These are phyloP conservation scores for Teleogryllus occipitalis DNA, from an alignment of 1,140 invertebrate species.

Conservation along the genomic window DNA sequence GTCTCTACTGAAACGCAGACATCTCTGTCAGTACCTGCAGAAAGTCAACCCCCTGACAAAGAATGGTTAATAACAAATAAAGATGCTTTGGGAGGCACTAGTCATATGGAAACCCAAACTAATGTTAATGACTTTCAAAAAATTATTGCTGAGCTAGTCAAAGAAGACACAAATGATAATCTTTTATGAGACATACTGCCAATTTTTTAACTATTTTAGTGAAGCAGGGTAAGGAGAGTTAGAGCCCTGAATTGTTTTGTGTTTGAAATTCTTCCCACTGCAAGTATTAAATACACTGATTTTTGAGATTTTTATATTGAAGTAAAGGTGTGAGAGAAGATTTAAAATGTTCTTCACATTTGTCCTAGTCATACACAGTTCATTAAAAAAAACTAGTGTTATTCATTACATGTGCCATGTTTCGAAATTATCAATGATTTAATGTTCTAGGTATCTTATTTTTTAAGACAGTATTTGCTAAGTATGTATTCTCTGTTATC, in stretches of 20 bases:
- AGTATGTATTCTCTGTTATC: background rate
- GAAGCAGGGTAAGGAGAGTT: background rate
- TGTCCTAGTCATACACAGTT: too few species aligned
- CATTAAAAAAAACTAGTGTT: too few species aligned
- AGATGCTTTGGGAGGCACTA: conserved; percentile 29
- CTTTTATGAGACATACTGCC: conserved; percentile 11
- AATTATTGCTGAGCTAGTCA: conserved; percentile 20
- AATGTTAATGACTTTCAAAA: conserved; percentile 26
- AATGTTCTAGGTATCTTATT: background rate
- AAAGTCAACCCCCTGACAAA: conserved; percentile 28
- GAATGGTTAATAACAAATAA: conserved; percentile 32
- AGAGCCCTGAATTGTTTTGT: too few species aligned
- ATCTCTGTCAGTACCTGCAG: conserved; percentile 29
- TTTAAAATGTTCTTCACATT: background rate
- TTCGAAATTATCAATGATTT: background rate
- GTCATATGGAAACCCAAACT: conserved; percentile 42
- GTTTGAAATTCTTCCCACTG: too few species aligned
- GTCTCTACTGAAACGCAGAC: conserved; percentile 41
- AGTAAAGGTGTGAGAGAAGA: background rate
- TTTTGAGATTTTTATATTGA: too few species aligned
- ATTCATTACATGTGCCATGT: background rate
- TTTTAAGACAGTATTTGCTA: background rate
- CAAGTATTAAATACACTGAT: too few species aligned
- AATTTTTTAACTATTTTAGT: background rate
- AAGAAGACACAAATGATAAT: conserved; percentile 14